Percentiles rank a stretch among this genome's conserved stretches.
phyloP scores from a whole-genome alignment of 2,113 vertebrate species.

The Scolopax mira region DNA sequence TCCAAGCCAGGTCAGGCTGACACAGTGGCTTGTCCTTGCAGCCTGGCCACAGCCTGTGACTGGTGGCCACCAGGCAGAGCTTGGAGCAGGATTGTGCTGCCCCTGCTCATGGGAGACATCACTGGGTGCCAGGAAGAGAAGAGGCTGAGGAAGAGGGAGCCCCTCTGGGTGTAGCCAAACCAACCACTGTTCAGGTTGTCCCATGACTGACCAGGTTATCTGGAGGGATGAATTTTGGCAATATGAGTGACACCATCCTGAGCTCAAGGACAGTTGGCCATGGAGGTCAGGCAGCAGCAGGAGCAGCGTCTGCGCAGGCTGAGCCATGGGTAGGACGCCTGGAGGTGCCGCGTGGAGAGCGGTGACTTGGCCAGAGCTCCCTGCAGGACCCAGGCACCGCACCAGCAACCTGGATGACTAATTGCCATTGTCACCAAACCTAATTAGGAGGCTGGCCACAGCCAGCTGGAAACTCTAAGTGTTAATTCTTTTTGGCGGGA shows the following conservation, averaged over 20 bases:
- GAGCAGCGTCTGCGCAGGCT: neutral
- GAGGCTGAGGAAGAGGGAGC: neutral
- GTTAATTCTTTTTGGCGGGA: neutral
- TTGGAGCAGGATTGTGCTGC: neutral
- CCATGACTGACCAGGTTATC: neutral
- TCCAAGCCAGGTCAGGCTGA: fast-evolving
- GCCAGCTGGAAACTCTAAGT: neutral
- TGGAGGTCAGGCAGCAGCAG: neutral
- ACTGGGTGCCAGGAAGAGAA: neutral
- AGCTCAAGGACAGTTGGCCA: neutral
- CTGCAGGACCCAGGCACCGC: neutral
- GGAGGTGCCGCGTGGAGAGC: fast-evolving
- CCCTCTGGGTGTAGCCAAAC: neutral
- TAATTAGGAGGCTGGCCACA: constrained; percentile 29
- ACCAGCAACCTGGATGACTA: neutral
- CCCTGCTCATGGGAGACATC: fast-evolving
- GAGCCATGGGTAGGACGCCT: neutral
- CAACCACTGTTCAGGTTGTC: neutral
- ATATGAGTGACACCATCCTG: neutral
- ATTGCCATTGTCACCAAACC: constrained; percentile 33
- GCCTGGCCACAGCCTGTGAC: neutral
- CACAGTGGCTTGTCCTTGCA: neutral
- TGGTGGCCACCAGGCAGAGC: neutral
- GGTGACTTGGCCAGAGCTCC: neutral
- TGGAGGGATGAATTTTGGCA: neutral